Evolutionary conservation across 2,113 vertebrate genomes (phyloP).

Genomic region (Romanogobio albipinnatus): DNA sequence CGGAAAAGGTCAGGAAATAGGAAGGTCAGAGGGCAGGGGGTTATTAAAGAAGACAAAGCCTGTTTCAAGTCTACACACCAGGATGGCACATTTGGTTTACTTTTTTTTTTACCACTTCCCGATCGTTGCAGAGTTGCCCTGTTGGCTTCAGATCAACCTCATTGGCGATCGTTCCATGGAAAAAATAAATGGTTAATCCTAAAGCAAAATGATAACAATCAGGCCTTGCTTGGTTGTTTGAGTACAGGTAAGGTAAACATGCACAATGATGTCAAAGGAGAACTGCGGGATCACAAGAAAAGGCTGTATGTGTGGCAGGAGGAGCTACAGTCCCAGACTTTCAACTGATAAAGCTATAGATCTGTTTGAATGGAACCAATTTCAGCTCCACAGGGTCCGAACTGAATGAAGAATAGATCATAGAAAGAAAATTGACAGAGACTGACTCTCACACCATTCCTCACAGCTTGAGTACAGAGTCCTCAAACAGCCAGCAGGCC

Average conservation of each 20-base stretch:
- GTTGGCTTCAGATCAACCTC: neutral
- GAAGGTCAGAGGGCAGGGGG: slow-evolving; percentile 65
- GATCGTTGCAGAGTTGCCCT: neutral
- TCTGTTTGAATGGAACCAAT: neutral
- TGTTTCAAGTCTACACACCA: slow-evolving; percentile 74
- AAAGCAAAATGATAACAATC: slow-evolving; percentile 82
- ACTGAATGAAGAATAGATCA: neutral
- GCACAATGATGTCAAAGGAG: slow-evolving; percentile 69
- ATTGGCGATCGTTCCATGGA: slow-evolving; percentile 75
- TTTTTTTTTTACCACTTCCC: slow-evolving; percentile 81
- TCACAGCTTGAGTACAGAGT: slow-evolving; percentile 78
- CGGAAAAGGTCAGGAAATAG: slow-evolving; percentile 16
- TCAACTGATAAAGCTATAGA: neutral
- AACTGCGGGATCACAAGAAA: slow-evolving; percentile 60
- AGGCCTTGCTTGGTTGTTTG: slow-evolving; percentile 30
- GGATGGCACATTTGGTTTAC: slow-evolving; percentile 70
- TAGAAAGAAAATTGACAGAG: neutral
- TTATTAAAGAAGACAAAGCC: slow-evolving; percentile 56
- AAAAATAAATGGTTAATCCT: slow-evolving; percentile 69
- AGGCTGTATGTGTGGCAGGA: slow-evolving; percentile 79
- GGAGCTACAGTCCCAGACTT: slow-evolving; percentile 53
- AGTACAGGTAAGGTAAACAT: slow-evolving; percentile 66
- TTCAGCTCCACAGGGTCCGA: neutral
- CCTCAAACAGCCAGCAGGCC: slow-evolving; percentile 81
- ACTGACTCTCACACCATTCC: slow-evolving; percentile 79